These are phyloP conservation scores for Odontesthes bonariensis DNA, from an alignment of 2,113 vertebrate genomes.

Conservation along the genomic window DNA sequence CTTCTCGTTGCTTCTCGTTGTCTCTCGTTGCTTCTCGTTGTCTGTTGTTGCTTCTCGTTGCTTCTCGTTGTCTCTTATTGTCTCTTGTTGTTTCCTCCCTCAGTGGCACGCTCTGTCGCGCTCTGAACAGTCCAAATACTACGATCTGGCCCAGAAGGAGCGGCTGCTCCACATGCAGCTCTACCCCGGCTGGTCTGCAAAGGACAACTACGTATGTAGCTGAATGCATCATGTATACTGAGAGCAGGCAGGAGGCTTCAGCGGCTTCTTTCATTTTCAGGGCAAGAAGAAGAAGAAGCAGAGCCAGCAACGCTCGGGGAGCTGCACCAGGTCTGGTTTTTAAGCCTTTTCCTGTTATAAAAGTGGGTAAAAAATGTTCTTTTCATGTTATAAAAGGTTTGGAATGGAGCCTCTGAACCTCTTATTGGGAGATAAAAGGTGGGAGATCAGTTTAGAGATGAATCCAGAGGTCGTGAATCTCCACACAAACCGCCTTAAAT, in stretches of 20 bases:
- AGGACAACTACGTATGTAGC: slow-evolving; percentile 94
- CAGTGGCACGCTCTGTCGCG: slow-evolving; percentile 93
- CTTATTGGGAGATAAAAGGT: no score
- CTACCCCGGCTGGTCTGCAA: slow-evolving; percentile 94
- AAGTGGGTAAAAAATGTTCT: no score
- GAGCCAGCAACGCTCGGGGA: slow-evolving; percentile 17
- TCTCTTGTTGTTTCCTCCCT: background rate
- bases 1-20: no score
- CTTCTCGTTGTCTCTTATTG: no score
- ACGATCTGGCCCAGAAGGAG: slow-evolving; percentile 93
- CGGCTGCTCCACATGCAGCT: slow-evolving; percentile 97
- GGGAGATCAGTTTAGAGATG: no score
- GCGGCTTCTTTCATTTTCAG: slow-evolving; percentile 9
- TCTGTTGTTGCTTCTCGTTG: no score
- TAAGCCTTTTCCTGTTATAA: no score
- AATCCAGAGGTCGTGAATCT: no score
- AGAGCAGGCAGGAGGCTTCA: background rate
- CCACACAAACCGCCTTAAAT: no score
- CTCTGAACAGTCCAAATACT: slow-evolving; percentile 79
- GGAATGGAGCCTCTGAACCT: no score
- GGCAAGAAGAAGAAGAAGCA: slow-evolving; percentile 56
- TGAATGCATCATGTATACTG: background rate
- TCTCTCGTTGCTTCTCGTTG: no score
- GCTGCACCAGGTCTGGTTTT: background rate
- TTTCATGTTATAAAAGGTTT: no score